Percentiles rank a stretch among this genome's conserved stretches.
These are phyloP conservation scores for Macrostomum lignano DNA, from an alignment of 1,140 invertebrate genomes.

Conservation along the genomic window DNA sequence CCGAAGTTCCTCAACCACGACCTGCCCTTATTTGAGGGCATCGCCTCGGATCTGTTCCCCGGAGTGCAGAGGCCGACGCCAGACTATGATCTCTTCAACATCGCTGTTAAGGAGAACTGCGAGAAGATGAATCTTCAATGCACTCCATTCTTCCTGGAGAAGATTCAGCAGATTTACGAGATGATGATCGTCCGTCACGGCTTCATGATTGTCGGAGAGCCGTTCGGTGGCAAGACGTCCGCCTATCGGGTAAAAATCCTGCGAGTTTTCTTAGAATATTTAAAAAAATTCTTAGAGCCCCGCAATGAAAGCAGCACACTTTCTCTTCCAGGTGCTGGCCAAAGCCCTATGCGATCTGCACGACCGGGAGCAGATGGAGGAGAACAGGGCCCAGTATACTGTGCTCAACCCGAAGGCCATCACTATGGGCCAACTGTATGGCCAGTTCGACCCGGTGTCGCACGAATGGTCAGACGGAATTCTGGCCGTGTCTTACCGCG, in stretches of 20 bases:
- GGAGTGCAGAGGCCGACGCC: slow-evolving; percentile 44
- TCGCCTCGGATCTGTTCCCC: slow-evolving; percentile 65
- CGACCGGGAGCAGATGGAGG: slow-evolving; percentile 36
- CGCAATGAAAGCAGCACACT: too few relatives aligned
- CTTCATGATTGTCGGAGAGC: slow-evolving; percentile 68
- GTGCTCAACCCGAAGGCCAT: slow-evolving; percentile 83
- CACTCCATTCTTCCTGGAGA: slow-evolving; percentile 52
- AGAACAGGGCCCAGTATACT: slow-evolving; percentile 57
- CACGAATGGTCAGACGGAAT: slow-evolving; percentile 87
- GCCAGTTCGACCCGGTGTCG: slow-evolving; percentile 66
- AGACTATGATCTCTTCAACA: slow-evolving; percentile 36
- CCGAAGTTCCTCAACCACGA: slow-evolving; percentile 69
- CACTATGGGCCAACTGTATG: slow-evolving; percentile 75
- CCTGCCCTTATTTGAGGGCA: slow-evolving; percentile 59
- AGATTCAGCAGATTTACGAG: slow-evolving; percentile 68
- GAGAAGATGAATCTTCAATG: slow-evolving; percentile 46
- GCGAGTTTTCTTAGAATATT: too few relatives aligned
- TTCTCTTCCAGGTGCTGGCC: slow-evolving; percentile 35
- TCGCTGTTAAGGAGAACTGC: slow-evolving; percentile 37
- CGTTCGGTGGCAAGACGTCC: slow-evolving; percentile 40
- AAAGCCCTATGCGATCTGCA: slow-evolving; percentile 36
- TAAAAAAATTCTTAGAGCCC: too few relatives aligned
- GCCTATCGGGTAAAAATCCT: slow-evolving; percentile 35
- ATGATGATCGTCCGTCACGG: slow-evolving; percentile 70
- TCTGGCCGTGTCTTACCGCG: slow-evolving; percentile 58